Conservation (phyloP, 2,113 vertebrate genomes). For the Erpornis zantholeuca region DNA sequence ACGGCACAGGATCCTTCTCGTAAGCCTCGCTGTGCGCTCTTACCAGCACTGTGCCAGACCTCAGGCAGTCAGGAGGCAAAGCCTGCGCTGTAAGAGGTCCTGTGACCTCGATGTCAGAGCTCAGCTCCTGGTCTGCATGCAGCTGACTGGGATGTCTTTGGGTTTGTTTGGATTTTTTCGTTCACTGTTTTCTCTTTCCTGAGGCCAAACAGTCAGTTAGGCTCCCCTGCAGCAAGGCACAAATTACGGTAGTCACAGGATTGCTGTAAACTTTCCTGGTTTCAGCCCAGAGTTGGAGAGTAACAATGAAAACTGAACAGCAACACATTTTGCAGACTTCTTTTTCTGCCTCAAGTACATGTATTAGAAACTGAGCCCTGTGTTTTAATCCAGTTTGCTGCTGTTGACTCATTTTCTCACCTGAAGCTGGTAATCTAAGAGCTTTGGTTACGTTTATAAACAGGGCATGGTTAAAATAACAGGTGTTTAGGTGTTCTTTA, state of each 20-base stretch:
- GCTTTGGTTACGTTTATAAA: not conserved
- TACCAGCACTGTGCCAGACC: not conserved
- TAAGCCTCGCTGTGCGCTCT: fast-evolving
- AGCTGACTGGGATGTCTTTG: not conserved
- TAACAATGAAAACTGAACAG: fast-evolving
- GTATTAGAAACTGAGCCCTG: not conserved
- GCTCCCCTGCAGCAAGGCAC: not conserved
- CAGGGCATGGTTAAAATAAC: not conserved
- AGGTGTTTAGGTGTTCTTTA: not conserved
- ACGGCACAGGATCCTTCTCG: fast-evolving
- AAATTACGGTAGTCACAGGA: not conserved
- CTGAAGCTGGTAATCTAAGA: not conserved
- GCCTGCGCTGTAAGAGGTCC: fast-evolving
- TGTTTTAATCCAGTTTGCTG: not conserved
- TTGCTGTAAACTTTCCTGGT: not conserved
- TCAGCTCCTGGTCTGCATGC: not conserved
- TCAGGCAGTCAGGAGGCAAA: not conserved
- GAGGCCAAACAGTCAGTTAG: not conserved
- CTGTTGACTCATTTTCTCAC: not conserved
- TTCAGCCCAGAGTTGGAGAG: not conserved
- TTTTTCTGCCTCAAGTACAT: not conserved
- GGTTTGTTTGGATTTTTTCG: not conserved
- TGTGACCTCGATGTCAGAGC: not conserved
- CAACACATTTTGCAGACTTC: not conserved
- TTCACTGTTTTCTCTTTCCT: not conserved